phyloP scores from a whole-genome alignment of 2,888 invertebrate species.

The Eupeodes luniger region DNA sequence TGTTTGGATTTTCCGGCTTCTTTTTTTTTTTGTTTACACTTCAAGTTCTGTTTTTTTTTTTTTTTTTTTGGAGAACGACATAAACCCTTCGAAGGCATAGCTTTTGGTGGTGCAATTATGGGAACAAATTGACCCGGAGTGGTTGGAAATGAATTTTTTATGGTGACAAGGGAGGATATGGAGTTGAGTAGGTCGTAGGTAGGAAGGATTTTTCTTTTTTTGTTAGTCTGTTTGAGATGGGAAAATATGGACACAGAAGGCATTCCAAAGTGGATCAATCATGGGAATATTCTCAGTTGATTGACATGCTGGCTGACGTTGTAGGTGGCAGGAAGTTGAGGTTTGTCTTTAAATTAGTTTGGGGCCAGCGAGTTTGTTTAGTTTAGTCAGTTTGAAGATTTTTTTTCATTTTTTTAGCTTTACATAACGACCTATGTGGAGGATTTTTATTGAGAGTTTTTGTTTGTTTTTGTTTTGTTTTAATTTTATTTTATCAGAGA shows the following conservation, averaged over 20 bases:
- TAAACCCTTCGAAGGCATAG: slow-evolving; percentile 57
- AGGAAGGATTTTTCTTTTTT: slow-evolving; percentile 5
- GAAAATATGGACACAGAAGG: slow-evolving; percentile 72
- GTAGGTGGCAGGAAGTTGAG: slow-evolving; percentile 42
- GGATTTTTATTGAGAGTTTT: neutral
- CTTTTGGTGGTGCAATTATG: slow-evolving; percentile 69
- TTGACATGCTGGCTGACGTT: slow-evolving; percentile 56
- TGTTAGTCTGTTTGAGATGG: slow-evolving; percentile 65
- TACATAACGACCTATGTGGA: neutral
- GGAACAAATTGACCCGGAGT: slow-evolving; percentile 73
- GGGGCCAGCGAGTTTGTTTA: slow-evolving; percentile 30
- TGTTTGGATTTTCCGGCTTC: slow-evolving; percentile 4
- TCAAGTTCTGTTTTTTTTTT: neutral
- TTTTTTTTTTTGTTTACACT: slow-evolving; percentile 53
- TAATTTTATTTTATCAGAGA: neutral
- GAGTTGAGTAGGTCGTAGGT: neutral
- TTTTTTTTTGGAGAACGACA: neutral
- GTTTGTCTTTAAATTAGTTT: slow-evolving; percentile 56
- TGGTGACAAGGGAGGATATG: slow-evolving; percentile 27
- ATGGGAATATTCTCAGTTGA: slow-evolving; percentile 67
- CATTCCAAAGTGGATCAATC: slow-evolving; percentile 73
- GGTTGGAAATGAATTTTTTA: slow-evolving; percentile 72
- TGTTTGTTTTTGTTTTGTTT: neutral
- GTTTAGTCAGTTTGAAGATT: neutral
- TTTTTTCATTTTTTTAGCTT: neutral